phyloP scores from a whole-genome alignment of 2,888 invertebrate genomes.

The Cryptocephalus moraei region DNA sequence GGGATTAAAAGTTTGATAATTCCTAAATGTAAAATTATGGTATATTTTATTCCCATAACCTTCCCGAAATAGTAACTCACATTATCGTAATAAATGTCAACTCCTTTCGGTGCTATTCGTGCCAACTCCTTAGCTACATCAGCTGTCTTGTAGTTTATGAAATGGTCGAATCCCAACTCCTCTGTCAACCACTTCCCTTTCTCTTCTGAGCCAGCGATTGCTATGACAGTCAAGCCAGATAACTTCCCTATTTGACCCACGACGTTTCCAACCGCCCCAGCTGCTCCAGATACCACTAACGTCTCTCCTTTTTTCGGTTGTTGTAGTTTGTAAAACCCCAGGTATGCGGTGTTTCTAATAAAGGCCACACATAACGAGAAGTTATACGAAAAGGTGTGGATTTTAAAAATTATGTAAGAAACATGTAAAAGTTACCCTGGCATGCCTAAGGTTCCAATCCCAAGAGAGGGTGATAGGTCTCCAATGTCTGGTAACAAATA shows the following conservation, averaged over 20 bases:
- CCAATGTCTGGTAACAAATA: conserved; percentile 49
- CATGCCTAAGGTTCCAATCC: conserved; percentile 58
- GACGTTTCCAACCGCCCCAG: conserved; percentile 65
- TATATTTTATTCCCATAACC: too few relatives aligned
- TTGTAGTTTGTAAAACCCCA: conserved; percentile 60
- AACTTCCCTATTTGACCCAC: conserved; percentile 71
- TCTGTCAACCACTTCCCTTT: conserved; percentile 56
- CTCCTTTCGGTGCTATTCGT: conserved; percentile 52
- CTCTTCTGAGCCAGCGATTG: conserved; percentile 56
- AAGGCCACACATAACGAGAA: neutral
- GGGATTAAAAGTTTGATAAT: too few relatives aligned
- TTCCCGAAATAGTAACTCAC: conserved; percentile 36
- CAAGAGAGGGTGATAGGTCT: conserved; percentile 42
- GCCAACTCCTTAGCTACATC: conserved; percentile 44
- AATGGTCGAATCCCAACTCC: conserved; percentile 54
- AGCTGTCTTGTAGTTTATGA: conserved; percentile 59
- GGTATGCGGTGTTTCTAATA: conserved; percentile 58
- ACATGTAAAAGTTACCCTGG: conserved; percentile 47
- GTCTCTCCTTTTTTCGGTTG: conserved; percentile 60
- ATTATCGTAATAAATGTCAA: conserved; percentile 70
- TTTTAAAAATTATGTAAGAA: too few relatives aligned
- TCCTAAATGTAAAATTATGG: too few relatives aligned
- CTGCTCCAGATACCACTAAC: conserved; percentile 62
- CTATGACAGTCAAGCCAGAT: conserved; percentile 57
- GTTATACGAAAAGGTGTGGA: too few relatives aligned